Conservation (phyloP, 2,797 vertebrate genomes). For the Betta splendens region DNA sequence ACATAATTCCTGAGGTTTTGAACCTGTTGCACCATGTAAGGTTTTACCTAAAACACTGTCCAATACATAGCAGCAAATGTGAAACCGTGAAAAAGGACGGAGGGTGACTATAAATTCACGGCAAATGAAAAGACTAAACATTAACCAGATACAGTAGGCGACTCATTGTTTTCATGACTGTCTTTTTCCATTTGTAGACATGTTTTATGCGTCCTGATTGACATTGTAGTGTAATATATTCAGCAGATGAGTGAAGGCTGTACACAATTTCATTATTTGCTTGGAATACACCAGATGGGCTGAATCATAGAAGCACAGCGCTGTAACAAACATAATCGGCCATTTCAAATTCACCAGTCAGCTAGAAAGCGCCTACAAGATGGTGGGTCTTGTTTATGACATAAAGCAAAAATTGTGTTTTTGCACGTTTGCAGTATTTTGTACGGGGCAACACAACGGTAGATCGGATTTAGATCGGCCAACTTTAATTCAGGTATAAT, state of each 20-base stretch:
- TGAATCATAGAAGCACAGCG: slow-evolving; percentile 38
- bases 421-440: no score
- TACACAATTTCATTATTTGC: slow-evolving; percentile 39
- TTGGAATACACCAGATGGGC: slow-evolving; percentile 47
- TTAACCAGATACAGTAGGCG: not conserved
- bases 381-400: slow-evolving; percentile 6
- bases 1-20: slow-evolving; percentile 63
- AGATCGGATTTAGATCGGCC: no score
- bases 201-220: slow-evolving; percentile 40
- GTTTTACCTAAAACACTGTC: slow-evolving; percentile 30
- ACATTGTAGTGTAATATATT: slow-evolving; percentile 48
- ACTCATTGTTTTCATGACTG: not conserved
- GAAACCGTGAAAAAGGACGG: slow-evolving; percentile 18
- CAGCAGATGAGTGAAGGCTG: slow-evolving; percentile 51
- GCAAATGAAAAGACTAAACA: not conserved
- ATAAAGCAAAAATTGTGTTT: slow-evolving; percentile 25
- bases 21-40: slow-evolving; percentile 41
- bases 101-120: slow-evolving; percentile 13
- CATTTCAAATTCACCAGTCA: slow-evolving; percentile 62
- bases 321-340: slow-evolving; percentile 57
- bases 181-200: slow-evolving; percentile 42
- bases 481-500: no score
- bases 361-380: slow-evolving; percentile 49
- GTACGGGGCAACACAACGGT: no score
- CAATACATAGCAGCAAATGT: slow-evolving; percentile 17